Conservation (phyloP, 2,797 vertebrate genomes). For the Perodicticus potto region DNA sequence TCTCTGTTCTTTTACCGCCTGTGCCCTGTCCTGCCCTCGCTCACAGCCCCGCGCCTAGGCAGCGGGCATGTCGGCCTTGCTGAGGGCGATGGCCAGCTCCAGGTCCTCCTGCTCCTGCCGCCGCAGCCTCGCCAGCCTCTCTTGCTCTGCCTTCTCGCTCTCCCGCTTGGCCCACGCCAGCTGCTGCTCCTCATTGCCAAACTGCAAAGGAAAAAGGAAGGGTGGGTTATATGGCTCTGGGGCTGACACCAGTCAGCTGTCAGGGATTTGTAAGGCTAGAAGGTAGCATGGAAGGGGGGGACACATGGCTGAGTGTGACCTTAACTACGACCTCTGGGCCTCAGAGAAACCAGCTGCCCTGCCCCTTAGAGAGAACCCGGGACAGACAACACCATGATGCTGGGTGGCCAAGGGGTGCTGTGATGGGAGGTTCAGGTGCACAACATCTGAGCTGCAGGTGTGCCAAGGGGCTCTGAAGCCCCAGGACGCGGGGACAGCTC, state of each 20-base stretch:
- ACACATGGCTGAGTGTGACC: background rate
- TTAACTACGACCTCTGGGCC: background rate
- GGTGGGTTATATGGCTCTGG: slow-evolving; percentile 51
- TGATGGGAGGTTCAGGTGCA: background rate
- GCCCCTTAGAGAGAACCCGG: background rate
- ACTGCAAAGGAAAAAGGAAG: slow-evolving; percentile 88
- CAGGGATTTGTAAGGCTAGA: background rate
- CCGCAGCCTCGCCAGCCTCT: slow-evolving; percentile 95
- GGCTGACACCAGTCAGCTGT: background rate
- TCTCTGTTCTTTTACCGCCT: rapidly evolving
- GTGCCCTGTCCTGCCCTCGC: rapidly evolving
- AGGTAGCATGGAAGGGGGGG: background rate
- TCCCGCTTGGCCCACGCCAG: slow-evolving; percentile 99
- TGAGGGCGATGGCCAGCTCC: slow-evolving; percentile 98
- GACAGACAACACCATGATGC: background rate
- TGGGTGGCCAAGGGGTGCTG: background rate
- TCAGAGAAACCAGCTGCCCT: background rate
- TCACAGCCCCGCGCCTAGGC: slow-evolving; percentile 86
- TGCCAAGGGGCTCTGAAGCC: background rate
- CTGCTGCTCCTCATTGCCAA: slow-evolving; percentile 99
- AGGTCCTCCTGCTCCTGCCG: slow-evolving; percentile 98
- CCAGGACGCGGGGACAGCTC: rapidly evolving
- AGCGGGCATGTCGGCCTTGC: slow-evolving; percentile 98
- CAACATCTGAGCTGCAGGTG: background rate
- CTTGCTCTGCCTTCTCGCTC: slow-evolving; percentile 96